phyloP scores from a whole-genome alignment of 2,113 vertebrate species.

The Seriola rivoliana region DNA sequence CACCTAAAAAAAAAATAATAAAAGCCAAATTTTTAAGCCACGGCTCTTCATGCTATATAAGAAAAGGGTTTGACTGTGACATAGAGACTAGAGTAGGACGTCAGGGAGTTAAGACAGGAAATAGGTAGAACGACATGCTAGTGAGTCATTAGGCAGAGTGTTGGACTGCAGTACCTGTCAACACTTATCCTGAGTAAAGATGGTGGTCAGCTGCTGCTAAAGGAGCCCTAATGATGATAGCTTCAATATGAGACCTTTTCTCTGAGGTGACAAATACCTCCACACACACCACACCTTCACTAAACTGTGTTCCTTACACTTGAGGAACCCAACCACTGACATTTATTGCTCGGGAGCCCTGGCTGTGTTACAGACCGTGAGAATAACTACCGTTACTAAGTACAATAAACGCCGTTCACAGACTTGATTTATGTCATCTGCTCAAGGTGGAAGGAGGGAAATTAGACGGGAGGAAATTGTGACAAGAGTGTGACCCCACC shows the following conservation, averaged over 20 bases:
- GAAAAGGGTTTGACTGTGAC: not conserved
- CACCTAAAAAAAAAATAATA: not conserved
- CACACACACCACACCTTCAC: slow-evolving; percentile 46
- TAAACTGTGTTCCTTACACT: slow-evolving; percentile 31
- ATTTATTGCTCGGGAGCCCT: slow-evolving; percentile 70
- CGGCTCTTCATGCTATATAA: not conserved
- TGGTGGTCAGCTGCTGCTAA: slow-evolving; percentile 50
- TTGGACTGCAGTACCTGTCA: slow-evolving; percentile 33
- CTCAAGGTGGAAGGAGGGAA: slow-evolving; percentile 61
- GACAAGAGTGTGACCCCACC: slow-evolving; percentile 67
- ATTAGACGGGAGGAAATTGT: slow-evolving; percentile 74
- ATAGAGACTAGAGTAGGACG: not conserved
- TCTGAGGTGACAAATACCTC: slow-evolving; percentile 72
- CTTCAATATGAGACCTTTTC: slow-evolving; percentile 75
- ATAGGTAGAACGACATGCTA: not conserved
- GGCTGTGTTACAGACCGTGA: slow-evolving; percentile 55
- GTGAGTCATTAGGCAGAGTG: slow-evolving; percentile 22
- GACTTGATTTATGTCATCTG: slow-evolving; percentile 74
- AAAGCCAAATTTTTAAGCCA: not conserved
- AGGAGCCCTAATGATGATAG: slow-evolving; percentile 70
- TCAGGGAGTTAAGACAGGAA: not conserved
- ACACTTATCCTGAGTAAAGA: slow-evolving; percentile 32
- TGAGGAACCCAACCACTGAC: slow-evolving; percentile 55
- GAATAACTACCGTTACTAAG: slow-evolving; percentile 70
- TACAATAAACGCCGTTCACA: slow-evolving; percentile 68